Evolutionary conservation across 2,113 vertebrate species (phyloP).

Genomic region (Silurus glanis): DNA sequence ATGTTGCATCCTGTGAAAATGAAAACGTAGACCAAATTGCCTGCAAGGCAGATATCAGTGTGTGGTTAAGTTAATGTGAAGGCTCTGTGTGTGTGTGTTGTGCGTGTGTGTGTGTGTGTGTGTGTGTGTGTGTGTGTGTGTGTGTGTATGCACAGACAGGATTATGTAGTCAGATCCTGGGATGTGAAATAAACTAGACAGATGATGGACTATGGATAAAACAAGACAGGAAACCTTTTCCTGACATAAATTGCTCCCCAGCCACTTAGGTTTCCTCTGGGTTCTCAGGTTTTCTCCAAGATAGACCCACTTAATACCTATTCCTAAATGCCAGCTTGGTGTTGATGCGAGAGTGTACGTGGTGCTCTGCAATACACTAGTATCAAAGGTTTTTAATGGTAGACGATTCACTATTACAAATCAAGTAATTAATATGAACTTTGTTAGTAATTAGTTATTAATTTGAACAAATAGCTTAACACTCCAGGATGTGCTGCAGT

Average conservation of each 20-base stretch:
- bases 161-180: conserved; percentile 1
- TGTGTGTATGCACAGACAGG: not conserved
- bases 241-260: not conserved
- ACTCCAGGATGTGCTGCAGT: not conserved
- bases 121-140: conserved; percentile 8
- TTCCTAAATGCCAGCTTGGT: not conserved
- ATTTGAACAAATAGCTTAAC: not conserved
- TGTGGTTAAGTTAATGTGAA: conserved; percentile 43
- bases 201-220: not conserved
- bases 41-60: conserved; percentile 17
- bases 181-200: not conserved
- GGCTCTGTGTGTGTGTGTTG: conserved; percentile 8
- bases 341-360: not conserved
- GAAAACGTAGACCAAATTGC: conserved; percentile 42
- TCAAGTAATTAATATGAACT: not conserved
- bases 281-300: not conserved
- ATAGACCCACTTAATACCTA: not conserved
- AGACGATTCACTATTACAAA: not conserved
- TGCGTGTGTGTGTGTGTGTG: conserved; percentile 6
- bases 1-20: conserved; percentile 44
- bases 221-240: not conserved
- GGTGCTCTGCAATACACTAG: not conserved
- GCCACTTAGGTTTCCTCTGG: not conserved
- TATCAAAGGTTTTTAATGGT: not conserved
- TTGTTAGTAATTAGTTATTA: not conserved